These are phyloP conservation scores for Bombus vancouverensis DNA, from an alignment of 1,140 invertebrate species.

Conservation along the genomic window DNA sequence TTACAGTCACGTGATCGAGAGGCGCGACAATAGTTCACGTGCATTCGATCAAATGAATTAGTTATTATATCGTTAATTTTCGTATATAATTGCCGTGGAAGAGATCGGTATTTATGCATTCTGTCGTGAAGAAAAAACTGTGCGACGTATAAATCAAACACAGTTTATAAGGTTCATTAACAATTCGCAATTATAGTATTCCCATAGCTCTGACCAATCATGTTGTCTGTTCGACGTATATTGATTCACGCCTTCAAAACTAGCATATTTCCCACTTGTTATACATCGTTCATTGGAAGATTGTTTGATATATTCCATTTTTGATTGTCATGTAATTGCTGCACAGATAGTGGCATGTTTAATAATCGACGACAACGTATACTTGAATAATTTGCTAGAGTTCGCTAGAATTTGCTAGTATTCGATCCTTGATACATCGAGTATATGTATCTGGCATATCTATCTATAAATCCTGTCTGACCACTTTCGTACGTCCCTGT, in stretches of 20 bases:
- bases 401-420: neutral
- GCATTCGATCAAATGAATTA: neutral
- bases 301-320: neutral
- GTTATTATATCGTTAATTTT: neutral
- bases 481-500: neutral
- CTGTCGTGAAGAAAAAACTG: neutral
- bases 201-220: neutral
- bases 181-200: conserved; percentile 7
- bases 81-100: too few relatives aligned
- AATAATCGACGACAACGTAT: neutral
- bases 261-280: neutral
- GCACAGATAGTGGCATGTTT: neutral
- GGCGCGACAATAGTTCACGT: neutral
- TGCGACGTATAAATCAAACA: neutral
- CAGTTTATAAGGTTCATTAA: neutral
- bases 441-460: too few relatives aligned
- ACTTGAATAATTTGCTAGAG: neutral
- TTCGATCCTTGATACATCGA: neutral
- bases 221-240: neutral
- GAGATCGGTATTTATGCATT: too few relatives aligned
- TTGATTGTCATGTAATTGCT: neutral
- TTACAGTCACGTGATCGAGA: neutral
- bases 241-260: conserved; percentile 17
- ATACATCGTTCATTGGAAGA: neutral
- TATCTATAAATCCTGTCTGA: neutral